phyloP scores from a whole-genome alignment of 2,888 invertebrate species.

The Drosophila subquinaria region DNA sequence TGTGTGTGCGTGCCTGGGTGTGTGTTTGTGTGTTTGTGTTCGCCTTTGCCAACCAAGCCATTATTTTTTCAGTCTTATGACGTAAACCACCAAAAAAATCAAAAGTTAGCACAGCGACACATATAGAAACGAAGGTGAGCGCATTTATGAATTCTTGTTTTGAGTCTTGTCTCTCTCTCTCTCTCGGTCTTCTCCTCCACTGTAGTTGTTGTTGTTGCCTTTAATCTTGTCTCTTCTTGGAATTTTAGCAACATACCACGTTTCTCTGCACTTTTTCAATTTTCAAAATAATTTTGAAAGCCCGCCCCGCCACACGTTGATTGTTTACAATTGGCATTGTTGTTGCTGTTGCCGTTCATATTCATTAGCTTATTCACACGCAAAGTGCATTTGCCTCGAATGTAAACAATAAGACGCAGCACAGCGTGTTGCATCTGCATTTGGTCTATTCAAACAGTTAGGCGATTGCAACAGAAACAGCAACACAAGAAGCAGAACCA shows the following conservation, averaged over 20 bases:
- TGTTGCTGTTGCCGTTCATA: constrained; percentile 12
- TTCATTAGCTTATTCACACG: constrained; percentile 50
- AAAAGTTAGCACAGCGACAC: constrained; percentile 75
- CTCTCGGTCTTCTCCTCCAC: neutral
- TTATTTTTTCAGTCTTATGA: constrained; percentile 80
- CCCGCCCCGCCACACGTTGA: constrained; percentile 38
- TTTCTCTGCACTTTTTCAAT: constrained; percentile 48
- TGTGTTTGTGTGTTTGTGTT: constrained; percentile 19
- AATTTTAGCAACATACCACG: constrained; percentile 59
- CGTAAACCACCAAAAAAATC: constrained; percentile 80
- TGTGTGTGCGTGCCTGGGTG: constrained; percentile 18
- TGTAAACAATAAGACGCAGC: constrained; percentile 54
- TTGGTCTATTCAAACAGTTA: constrained; percentile 59
- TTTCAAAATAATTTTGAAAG: constrained; percentile 44
- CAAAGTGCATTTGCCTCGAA: constrained; percentile 60
- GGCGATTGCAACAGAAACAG: constrained; percentile 55
- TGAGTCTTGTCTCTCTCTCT: constrained; percentile 23
- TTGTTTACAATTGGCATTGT: constrained; percentile 69
- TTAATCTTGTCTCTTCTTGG: constrained; percentile 62
- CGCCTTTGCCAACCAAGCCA: constrained; percentile 72
- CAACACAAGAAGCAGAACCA: constrained; percentile 26
- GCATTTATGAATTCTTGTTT: constrained; percentile 61
- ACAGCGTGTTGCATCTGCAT: constrained; percentile 10
- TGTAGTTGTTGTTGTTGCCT: constrained; percentile 30
- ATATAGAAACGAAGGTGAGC: constrained; percentile 71